Percentiles rank a stretch among this genome's conserved stretches.
Evolutionary conservation across 2,113 vertebrate genomes (phyloP).

Genomic region (Pheucticus melanocephalus): DNA sequence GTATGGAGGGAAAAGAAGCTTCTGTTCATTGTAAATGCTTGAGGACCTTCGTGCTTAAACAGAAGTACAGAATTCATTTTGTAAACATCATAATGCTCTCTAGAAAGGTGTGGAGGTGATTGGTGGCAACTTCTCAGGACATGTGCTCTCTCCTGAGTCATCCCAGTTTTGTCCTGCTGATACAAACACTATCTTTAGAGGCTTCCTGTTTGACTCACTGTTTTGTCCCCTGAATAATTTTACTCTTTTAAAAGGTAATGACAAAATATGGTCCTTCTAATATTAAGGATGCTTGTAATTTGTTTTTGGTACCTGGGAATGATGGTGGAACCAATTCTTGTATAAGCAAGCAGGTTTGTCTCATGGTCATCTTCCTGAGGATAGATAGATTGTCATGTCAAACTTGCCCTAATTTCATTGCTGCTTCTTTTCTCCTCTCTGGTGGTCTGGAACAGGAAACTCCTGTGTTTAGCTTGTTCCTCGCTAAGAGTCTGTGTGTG

Average conservation of each 20-base stretch:
- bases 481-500: neutral
- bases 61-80: neutral
- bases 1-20: neutral
- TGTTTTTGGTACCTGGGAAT: neutral
- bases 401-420: neutral
- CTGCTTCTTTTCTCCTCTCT: neutral
- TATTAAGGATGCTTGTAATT: neutral
- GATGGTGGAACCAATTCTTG: neutral
- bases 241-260: neutral
- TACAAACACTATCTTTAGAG: neutral
- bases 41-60: neutral
- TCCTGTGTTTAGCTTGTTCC: neutral
- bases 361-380: neutral
- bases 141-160: neutral
- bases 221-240: neutral
- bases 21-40: neutral
- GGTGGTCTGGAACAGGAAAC: neutral
- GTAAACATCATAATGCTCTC: neutral
- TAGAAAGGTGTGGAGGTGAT: neutral
- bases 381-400: neutral
- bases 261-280: neutral
- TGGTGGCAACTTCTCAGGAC: neutral
- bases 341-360: neutral
- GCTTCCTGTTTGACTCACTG: neutral
- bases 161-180: neutral